Conservation (phyloP, 1,140 invertebrate species). For the Drosophila lowei region DNA sequence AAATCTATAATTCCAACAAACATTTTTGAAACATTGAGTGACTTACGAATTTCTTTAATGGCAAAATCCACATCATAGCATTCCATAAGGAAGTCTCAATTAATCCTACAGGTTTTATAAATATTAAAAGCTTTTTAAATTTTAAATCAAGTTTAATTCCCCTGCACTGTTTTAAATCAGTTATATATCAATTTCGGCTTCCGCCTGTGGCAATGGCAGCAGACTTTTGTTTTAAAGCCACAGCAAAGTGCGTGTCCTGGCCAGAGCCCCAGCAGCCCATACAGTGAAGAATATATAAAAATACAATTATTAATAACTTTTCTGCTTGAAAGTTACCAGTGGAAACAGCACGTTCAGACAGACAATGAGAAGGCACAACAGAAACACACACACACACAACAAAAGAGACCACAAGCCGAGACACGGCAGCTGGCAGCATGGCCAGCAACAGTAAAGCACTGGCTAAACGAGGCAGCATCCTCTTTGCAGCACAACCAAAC, state of each 20-base stretch:
- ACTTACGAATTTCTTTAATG: no score
- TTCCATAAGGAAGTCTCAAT: no score
- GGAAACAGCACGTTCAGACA: constrained; percentile 21
- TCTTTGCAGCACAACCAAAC: no score
- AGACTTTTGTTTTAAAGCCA: neutral
- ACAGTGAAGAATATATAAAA: constrained; percentile 23
- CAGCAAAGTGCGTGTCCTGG: constrained; percentile 22
- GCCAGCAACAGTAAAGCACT: neutral
- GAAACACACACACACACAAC: neutral
- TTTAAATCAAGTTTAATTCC: no score
- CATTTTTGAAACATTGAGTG: no score
- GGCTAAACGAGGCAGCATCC: no score
- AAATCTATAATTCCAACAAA: no score
- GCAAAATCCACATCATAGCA: no score
- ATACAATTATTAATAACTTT: constrained; percentile 57
- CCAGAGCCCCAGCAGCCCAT: constrained; percentile 6
- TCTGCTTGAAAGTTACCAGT: constrained; percentile 37
- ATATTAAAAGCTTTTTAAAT: no score
- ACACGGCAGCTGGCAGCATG: constrained; percentile 19
- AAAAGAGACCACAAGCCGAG: neutral
- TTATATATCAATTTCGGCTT: neutral
- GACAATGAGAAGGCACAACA: neutral
- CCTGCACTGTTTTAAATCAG: neutral
- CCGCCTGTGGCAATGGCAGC: neutral
- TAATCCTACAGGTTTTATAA: no score